These are phyloP conservation scores for Ptilonorhynchus violaceus DNA, from an alignment of 2,113 vertebrate species.

Conservation along the genomic window DNA sequence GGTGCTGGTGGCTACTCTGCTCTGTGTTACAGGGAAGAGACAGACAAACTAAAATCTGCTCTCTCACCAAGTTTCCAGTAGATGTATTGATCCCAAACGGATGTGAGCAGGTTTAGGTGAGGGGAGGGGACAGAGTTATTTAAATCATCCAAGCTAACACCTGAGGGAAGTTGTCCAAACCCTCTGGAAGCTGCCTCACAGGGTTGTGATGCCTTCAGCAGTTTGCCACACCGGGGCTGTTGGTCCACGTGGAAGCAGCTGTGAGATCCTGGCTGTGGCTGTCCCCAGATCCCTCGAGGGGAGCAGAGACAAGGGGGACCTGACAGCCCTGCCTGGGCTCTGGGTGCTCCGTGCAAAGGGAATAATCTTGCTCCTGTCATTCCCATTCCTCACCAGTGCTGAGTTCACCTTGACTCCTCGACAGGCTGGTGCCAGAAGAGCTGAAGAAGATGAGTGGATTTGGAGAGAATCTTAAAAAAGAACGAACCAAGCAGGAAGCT, in stretches of 20 bases:
- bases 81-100: background rate
- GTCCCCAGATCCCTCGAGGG: rapidly evolving
- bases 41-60: background rate
- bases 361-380: background rate
- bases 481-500: background rate
- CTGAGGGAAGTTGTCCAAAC: background rate
- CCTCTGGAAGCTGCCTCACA: background rate
- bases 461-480: background rate
- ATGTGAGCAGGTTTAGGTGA: background rate
- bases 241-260: background rate
- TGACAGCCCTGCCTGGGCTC: background rate
- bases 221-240: background rate
- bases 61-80: background rate
- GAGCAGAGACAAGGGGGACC: background rate
- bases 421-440: background rate
- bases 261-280: background rate
- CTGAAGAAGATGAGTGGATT: background rate
- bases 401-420: background rate
- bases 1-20: background rate
- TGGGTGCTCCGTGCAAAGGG: background rate
- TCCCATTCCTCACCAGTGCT: background rate
- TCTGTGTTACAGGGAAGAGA: background rate
- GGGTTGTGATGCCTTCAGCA: background rate
- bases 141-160: background rate
- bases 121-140: background rate